Percentiles rank a stretch among this genome's conserved stretches.
Evolutionary conservation across 2,113 vertebrate species (phyloP).

Genomic region (Megatriorchis doriae): DNA sequence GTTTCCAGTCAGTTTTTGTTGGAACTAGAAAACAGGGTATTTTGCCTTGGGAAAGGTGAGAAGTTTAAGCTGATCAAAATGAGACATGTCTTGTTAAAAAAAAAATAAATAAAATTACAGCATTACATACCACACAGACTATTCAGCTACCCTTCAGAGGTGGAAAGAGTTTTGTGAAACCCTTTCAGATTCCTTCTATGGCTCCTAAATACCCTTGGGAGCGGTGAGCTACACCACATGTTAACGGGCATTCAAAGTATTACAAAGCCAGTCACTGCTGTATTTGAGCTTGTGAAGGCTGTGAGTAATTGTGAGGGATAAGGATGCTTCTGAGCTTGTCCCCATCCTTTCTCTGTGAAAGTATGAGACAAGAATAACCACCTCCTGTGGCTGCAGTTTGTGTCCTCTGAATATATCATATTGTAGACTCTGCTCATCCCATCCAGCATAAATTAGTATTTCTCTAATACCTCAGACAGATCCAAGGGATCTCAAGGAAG

Average conservation of each 20-base stretch:
- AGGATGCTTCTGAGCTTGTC: not conserved
- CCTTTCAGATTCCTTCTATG: not conserved
- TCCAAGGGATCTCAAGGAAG: not conserved
- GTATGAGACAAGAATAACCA: not conserved
- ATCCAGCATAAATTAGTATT: not conserved
- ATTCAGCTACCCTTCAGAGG: not conserved
- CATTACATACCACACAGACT: not conserved
- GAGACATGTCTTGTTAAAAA: not conserved
- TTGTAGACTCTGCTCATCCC: not conserved
- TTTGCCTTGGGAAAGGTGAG: not conserved
- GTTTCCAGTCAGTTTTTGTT: not conserved
- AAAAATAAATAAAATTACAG: not conserved
- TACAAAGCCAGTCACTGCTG: not conserved
- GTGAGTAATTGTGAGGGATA: not conserved
- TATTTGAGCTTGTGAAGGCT: not conserved
- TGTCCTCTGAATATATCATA: not conserved
- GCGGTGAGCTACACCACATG: not conserved
- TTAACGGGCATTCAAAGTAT: not conserved
- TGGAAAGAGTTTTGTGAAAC: not conserved
- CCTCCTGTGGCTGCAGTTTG: not conserved
- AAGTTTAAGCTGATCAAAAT: not conserved
- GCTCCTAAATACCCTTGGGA: not conserved
- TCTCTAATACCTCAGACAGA: not conserved
- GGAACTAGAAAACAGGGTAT: not conserved
- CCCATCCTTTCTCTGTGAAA: not conserved